Conservation (phyloP, 1,140 invertebrate species). For the Acyrthosiphon pisum region DNA sequence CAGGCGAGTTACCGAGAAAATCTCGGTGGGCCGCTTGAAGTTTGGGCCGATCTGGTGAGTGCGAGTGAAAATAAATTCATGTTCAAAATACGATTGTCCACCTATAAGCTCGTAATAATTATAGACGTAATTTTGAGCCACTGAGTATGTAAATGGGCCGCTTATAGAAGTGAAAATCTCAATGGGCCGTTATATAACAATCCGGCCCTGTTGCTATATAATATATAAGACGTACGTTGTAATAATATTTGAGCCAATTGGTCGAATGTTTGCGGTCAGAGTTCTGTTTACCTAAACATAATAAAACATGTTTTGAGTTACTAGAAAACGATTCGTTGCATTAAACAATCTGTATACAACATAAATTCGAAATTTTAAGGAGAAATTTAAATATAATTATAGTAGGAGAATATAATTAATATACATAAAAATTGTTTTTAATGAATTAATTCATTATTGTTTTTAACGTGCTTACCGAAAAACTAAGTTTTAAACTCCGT, state of each 20-base stretch:
- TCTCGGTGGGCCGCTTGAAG: too few relatives aligned
- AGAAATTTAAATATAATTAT: neutral
- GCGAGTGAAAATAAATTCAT: too few relatives aligned
- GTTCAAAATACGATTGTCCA: too few relatives aligned
- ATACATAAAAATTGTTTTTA: neutral
- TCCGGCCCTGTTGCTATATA: neutral
- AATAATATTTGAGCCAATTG: neutral
- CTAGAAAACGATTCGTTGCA: neutral
- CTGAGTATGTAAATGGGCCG: too few relatives aligned
- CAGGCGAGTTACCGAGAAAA: too few relatives aligned
- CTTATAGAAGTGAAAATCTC: too few relatives aligned
- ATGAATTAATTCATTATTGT: neutral
- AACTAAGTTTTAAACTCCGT: neutral
- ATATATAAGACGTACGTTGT: neutral
- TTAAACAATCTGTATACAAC: neutral
- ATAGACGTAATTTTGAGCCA: too few relatives aligned
- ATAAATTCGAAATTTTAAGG: neutral
- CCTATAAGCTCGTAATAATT: too few relatives aligned
- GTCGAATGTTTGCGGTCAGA: conserved; percentile 7
- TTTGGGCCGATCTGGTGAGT: too few relatives aligned
- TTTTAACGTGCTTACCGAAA: neutral
- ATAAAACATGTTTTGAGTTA: neutral
- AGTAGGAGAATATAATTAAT: neutral
- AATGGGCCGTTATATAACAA: too few relatives aligned
- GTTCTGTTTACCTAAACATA: neutral